These are phyloP conservation scores for Peromyscus aztecus DNA, from an alignment of 2,797 vertebrate species.

Conservation along the genomic window DNA sequence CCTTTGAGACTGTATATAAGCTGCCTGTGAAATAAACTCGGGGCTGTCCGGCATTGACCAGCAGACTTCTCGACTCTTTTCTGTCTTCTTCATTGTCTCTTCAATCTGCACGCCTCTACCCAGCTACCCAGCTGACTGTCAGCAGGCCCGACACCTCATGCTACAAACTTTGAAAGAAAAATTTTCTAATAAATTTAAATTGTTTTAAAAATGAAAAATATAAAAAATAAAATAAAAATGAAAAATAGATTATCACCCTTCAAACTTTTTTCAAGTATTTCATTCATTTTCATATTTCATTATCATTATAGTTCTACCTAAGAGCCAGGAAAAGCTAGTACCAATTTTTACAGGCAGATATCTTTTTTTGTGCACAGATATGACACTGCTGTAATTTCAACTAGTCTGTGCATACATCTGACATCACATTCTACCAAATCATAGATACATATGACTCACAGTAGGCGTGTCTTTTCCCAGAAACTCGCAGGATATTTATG, in stretches of 20 bases:
- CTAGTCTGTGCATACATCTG: neutral
- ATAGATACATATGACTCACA: neutral
- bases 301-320: neutral
- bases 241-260: neutral
- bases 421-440: neutral
- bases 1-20: too few relatives aligned
- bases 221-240: neutral
- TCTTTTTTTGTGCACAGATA: slow-evolving; percentile 14
- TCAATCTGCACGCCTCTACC: too few relatives aligned
- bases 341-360: neutral
- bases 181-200: slow-evolving; percentile 29
- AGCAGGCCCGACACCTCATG: too few relatives aligned
- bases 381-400: neutral
- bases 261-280: neutral
- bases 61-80: too few relatives aligned
- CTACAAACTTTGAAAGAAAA: slow-evolving; percentile 24
- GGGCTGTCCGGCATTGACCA: too few relatives aligned
- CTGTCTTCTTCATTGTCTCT: too few relatives aligned
- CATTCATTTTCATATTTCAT: neutral
- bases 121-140: too few relatives aligned
- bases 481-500: neutral
- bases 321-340: neutral
- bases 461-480: neutral
- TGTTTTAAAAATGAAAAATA: slow-evolving; percentile 48
- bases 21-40: too few relatives aligned